Conservation (phyloP, 2,113 vertebrate species). For the Columba livia region DNA sequence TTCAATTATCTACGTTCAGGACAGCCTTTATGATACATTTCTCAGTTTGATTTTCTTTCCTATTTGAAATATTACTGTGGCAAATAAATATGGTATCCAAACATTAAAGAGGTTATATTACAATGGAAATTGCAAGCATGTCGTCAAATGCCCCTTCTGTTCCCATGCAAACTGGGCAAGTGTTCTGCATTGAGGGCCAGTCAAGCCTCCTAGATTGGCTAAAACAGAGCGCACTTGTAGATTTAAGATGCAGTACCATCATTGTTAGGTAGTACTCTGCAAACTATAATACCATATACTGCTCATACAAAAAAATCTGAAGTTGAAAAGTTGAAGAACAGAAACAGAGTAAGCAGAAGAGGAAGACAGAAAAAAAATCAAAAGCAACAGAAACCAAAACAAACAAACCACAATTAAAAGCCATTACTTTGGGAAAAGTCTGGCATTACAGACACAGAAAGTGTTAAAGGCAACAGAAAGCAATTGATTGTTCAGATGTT, state of each 20-base stretch:
- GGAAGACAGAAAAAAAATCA: not conserved
- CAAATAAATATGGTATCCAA: not conserved
- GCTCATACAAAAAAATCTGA: not conserved
- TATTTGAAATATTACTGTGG: not conserved
- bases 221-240: not conserved
- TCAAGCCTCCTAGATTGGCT: not conserved
- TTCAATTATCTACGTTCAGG: not conserved
- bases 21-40: not conserved
- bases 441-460: not conserved
- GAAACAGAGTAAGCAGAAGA: not conserved
- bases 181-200: not conserved
- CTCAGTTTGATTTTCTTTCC: not conserved
- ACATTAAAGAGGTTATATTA: not conserved
- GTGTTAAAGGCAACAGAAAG: not conserved
- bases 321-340: constrained; percentile 11
- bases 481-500: not conserved
- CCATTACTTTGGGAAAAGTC: not conserved
- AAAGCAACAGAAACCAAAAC: too few species aligned
- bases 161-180: not conserved
- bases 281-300: not conserved
- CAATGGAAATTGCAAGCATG: not conserved
- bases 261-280: not conserved
- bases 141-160: not conserved
- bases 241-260: not conserved
- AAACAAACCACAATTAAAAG: not conserved